These are phyloP conservation scores for Gallinago jamesoni DNA, from an alignment of 2,113 vertebrate species.

Conservation along the genomic window DNA sequence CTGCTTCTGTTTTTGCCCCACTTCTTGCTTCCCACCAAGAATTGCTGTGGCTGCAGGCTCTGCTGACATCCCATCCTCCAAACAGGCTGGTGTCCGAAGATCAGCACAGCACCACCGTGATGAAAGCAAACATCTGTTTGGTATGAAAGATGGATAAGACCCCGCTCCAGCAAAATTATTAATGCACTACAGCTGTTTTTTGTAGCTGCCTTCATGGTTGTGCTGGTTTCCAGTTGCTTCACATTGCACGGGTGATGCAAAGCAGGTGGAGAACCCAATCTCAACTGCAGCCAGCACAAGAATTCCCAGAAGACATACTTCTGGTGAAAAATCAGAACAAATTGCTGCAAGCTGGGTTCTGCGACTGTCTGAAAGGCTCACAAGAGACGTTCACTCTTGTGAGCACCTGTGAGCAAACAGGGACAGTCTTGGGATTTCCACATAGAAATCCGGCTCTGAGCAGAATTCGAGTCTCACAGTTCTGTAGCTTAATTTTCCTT, in stretches of 20 bases:
- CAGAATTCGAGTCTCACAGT: not conserved
- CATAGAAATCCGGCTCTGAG: not conserved
- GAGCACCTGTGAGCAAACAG: not conserved
- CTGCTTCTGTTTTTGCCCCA: not conserved
- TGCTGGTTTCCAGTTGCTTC: not conserved
- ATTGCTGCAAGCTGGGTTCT: not conserved
- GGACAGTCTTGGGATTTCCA: not conserved
- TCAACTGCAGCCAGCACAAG: not conserved
- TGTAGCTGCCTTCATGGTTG: not conserved
- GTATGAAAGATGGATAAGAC: not conserved
- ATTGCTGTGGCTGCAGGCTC: not conserved
- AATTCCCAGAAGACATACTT: not conserved
- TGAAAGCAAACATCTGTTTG: not conserved
- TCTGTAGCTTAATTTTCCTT: not conserved
- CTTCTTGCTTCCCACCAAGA: not conserved
- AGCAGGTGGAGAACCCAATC: not conserved
- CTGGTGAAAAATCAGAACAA: not conserved
- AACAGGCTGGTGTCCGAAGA: not conserved
- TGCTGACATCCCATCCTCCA: not conserved
- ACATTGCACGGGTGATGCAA: not conserved
- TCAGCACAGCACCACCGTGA: not conserved
- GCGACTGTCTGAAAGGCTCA: not conserved
- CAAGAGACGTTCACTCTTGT: not conserved
- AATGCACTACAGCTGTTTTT: not conserved
- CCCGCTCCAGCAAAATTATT: not conserved